Evolutionary conservation across 2,113 vertebrate genomes (phyloP), one percentile per base, ranked within the genome.

Genomic region (Nyctibius bracteatus): DNA sequence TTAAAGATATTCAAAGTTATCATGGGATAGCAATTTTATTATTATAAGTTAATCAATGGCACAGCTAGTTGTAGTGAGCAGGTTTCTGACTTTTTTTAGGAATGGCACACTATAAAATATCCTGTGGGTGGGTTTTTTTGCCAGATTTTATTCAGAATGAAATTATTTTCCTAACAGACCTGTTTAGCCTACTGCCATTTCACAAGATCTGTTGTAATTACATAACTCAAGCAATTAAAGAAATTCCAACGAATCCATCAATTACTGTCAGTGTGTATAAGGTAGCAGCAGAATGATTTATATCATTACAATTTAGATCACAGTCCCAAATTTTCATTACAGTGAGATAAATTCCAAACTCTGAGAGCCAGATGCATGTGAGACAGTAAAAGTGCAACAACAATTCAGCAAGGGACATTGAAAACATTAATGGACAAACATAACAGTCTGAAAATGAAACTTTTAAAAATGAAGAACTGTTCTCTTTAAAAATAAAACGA

Each of bases 351-450:
- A 95, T 82, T 71, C 43, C 75, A 97, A 93, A 57, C 85, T 92
- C 31, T 75, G 94, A 90, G 71, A 92, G 33, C 39, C 59, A 90
- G 85, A 79, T 84, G 54, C 30, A 28, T 18, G 11, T 70, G 59
- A 92, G 74, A 61, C 21, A 83, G 28, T 96, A 95, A 90, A 97
- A 93, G 13, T n/a, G 30, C 43, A 92, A 55, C 35, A 82, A 30
- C 55, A 81, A 24, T 81, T 91, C 88, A 92, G 37, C 47, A 82
- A 96, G 54, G 70, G 65, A 82, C 72, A 92, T 94, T 94, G 94
- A 92, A 77, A 93, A 54, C 74, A 95, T 96, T 96, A 96, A 96
- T 92, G 96, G 97, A 77, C 68, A 94, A 94, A 92, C 86, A 94
- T 52, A 94, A 87, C 11, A 4, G 47, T 73, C 58, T 82, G 49